phyloP scores from a whole-genome alignment of 2,797 vertebrate species.

The Psittacula derbiana region DNA sequence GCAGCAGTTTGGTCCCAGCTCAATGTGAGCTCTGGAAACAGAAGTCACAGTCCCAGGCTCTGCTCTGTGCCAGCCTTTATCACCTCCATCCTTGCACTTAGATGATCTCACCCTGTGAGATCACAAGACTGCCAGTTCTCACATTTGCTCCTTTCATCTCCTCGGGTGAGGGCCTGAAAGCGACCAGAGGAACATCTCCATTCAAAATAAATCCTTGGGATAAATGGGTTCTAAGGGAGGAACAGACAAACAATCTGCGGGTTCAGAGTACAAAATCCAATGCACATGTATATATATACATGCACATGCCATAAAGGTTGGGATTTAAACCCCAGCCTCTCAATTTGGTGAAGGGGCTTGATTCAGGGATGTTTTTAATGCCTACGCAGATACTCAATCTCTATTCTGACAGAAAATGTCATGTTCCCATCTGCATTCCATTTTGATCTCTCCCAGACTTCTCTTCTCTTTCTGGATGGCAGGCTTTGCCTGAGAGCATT shows the following conservation, averaged over 20 bases:
- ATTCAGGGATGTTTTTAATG: neutral
- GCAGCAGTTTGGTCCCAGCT: neutral
- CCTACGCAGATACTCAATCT: neutral
- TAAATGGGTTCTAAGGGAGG: neutral
- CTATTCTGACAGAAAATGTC: neutral
- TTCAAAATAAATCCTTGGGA: neutral
- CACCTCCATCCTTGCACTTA: neutral
- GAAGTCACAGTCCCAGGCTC: neutral
- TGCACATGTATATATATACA: neutral
- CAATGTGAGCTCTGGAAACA: neutral
- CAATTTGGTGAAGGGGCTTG: neutral
- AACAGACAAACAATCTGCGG: neutral
- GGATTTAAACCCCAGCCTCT: neutral
- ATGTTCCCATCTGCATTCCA: neutral
- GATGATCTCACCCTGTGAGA: neutral
- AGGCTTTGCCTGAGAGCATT: neutral
- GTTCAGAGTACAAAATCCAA: neutral
- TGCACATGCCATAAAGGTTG: neutral
- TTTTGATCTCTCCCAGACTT: slow-evolving; percentile 11
- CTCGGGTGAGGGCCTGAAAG: slow-evolving; percentile 11
- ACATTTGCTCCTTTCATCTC: neutral
- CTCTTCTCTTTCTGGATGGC: neutral
- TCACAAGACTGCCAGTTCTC: neutral
- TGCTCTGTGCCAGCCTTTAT: neutral
- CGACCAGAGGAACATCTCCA: neutral